phyloP scores from a whole-genome alignment of 64 coral and sea anemone species.

The Montipora sp. region DNA sequence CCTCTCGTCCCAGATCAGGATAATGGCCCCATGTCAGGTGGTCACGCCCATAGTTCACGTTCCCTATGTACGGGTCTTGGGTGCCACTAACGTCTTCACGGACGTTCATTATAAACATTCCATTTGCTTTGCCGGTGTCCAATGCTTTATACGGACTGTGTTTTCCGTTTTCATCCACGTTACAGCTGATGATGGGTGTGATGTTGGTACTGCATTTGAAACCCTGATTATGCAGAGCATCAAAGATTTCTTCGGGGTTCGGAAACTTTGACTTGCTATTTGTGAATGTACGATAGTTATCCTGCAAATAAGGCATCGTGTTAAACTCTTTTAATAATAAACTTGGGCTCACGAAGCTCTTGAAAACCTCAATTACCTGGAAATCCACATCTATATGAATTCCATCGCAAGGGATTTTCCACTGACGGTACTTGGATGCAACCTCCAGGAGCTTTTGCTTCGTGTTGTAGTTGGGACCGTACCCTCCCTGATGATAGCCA shows the following conservation, averaged over 20 bases:
- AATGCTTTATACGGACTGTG: slow-evolving; percentile 69
- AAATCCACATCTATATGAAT: slow-evolving; percentile 66
- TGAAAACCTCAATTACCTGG: background rate
- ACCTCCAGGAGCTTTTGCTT: slow-evolving; percentile 85
- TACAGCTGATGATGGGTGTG: slow-evolving; percentile 75
- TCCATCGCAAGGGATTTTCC: slow-evolving; percentile 33
- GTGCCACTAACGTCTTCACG: slow-evolving; percentile 61
- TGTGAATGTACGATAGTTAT: slow-evolving; percentile 78
- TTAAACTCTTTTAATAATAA: background rate
- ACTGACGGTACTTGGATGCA: slow-evolving; percentile 81
- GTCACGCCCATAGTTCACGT: slow-evolving; percentile 82
- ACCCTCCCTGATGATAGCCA: slow-evolving; percentile 84
- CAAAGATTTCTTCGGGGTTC: slow-evolving; percentile 78
- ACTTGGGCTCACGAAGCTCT: too few species aligned
- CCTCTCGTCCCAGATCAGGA: slow-evolving; percentile 67
- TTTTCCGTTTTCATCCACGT: slow-evolving; percentile 61
- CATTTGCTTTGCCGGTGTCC: slow-evolving; percentile 54
- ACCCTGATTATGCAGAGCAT: slow-evolving; percentile 66
- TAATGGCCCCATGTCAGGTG: slow-evolving; percentile 82
- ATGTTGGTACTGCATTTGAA: slow-evolving; percentile 75
- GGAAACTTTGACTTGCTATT: slow-evolving; percentile 79
- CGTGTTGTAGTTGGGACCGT: slow-evolving; percentile 77
- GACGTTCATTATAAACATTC: slow-evolving; percentile 65
- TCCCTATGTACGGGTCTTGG: slow-evolving; percentile 59
- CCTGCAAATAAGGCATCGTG: slow-evolving; percentile 31